These are phyloP conservation scores for Macrotis lagotis DNA, from an alignment of 2,113 vertebrate genomes.

Conservation along the genomic window DNA sequence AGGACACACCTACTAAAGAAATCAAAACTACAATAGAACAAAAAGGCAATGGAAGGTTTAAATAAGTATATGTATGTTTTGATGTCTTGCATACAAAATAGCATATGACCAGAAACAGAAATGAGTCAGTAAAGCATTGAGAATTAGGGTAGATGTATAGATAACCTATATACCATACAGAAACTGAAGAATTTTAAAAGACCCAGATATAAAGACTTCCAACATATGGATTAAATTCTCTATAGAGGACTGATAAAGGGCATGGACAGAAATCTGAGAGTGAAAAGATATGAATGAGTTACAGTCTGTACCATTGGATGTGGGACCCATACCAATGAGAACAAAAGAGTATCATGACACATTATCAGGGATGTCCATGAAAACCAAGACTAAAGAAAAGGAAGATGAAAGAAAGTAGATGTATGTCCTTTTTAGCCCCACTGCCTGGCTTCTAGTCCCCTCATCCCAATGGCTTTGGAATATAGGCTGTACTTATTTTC, in stretches of 20 bases:
- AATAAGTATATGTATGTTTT: background rate
- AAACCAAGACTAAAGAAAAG: slow-evolving; percentile 10
- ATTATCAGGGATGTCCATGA: background rate
- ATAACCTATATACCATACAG: background rate
- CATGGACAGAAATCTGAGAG: background rate
- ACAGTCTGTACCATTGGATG: background rate
- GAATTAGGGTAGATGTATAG: background rate
- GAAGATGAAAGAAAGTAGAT: background rate
- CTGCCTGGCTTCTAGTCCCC: slow-evolving; percentile 44
- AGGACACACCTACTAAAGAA: background rate
- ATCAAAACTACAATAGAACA: background rate
- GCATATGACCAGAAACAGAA: background rate
- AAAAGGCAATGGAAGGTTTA: background rate
- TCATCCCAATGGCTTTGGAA: slow-evolving; percentile 19
- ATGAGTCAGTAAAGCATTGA: background rate
- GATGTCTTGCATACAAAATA: background rate
- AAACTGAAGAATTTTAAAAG: background rate
- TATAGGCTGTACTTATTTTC: background rate
- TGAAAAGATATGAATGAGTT: background rate
- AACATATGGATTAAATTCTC: background rate
- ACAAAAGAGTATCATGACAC: background rate
- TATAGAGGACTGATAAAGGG: background rate
- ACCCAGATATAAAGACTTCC: background rate
- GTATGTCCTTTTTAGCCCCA: slow-evolving; percentile 15
- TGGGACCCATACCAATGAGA: background rate